Evolutionary conservation across 1,140 invertebrate species (phyloP), one percentile per base, ranked within the genome.

Genomic region (Drosophila lini): DNA sequence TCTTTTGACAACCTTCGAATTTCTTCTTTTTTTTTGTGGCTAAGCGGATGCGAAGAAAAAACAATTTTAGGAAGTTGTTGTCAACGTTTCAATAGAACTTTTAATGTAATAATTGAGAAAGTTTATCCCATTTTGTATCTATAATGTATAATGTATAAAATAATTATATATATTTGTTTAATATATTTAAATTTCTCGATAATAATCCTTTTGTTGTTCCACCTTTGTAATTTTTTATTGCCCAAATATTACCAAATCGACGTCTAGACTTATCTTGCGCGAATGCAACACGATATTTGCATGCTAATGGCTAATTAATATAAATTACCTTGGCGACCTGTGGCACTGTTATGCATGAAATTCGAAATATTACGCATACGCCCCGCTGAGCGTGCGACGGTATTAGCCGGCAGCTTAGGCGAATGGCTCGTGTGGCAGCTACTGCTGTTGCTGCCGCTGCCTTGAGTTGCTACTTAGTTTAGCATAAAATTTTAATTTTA

Each of bases 401-500:
- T 52, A 79, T 47, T 70, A 67, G 76, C 78, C 69, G 57, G 56
- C 60, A 65, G 38, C 19, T 56, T 55, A 41, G 53, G 13, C 9
- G 9, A 34, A 36, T 36, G 62, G 22, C 56, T 68, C 25, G 48
- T 42, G 44, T 34, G 31, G 45, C 52, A 19, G 50, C 31, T 3
- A 19, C 48, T 34, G 16, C 73, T 59, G 78, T 40, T 40, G 16
- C 40, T 32, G n/a, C 19, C 58, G 41, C 58, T 62, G 61, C 73
- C 80, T 63, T 78, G 70, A 74, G 47, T 89, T 83, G 80, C 80
- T 78, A 89, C 84, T 88, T 89, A 89, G 84, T 89, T 89, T 89
- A 89, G 80, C 84, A 88, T 88, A 88, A 81, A 88, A 88, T 88
- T 88, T 88, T 88, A 88, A 88, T 88, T 88, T 89, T 88, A 89